Evolutionary conservation across 2,113 vertebrate species (phyloP).

Genomic region (Excalfactoria chinensis): DNA sequence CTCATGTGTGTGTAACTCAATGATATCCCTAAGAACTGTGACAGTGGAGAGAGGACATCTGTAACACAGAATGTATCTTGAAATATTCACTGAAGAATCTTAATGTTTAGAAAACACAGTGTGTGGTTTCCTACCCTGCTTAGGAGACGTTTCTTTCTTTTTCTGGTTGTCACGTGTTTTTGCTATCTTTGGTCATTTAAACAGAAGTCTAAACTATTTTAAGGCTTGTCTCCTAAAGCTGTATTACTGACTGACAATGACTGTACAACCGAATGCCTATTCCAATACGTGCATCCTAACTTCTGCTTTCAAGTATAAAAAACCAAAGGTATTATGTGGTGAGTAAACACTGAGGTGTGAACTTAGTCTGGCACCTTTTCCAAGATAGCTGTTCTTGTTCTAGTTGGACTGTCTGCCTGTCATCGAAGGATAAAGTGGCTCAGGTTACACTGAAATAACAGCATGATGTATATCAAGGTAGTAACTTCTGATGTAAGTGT

Average conservation of each 20-base stretch:
- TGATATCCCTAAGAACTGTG: neutral
- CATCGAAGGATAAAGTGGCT: neutral
- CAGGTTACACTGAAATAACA: neutral
- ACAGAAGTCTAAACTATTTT: neutral
- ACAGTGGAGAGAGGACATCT: neutral
- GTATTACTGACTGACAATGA: neutral
- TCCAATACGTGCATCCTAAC: neutral
- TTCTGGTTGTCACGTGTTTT: neutral
- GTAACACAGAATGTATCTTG: fast-evolving
- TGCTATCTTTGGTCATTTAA: neutral
- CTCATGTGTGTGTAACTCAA: neutral
- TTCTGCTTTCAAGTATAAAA: neutral
- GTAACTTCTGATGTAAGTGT: neutral
- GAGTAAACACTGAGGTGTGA: neutral
- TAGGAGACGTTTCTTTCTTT: neutral
- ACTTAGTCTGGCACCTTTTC: neutral
- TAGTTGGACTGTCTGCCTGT: neutral
- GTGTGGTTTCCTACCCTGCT: neutral
- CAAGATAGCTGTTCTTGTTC: neutral
- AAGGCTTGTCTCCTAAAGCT: neutral
- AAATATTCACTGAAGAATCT: neutral
- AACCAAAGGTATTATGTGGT: neutral
- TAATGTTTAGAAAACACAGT: neutral
- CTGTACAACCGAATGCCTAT: neutral
- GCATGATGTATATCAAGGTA: neutral